A percentile compares a stretch with the other conserved stretches of the same genome.
Evolutionary conservation across 2,888 invertebrate species (phyloP).

Genomic region (Tachina grossa): DNA sequence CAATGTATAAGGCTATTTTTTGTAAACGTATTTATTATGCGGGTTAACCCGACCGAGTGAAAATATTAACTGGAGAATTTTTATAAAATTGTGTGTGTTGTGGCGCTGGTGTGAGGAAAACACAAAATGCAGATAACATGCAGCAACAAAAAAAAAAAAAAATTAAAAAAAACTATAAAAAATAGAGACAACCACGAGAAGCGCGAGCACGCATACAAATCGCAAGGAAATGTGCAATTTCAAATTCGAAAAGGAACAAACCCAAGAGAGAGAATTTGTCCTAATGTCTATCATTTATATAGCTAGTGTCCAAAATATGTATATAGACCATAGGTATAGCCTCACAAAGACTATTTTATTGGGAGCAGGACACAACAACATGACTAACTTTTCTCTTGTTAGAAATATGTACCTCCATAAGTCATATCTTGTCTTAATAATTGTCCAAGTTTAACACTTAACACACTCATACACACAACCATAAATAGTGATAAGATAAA

Average conservation of each 20-base stretch:
- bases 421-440: slow-evolving; percentile 61
- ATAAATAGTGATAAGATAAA: slow-evolving; percentile 73
- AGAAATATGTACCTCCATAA: slow-evolving; percentile 27
- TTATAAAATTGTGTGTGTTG: slow-evolving; percentile 57
- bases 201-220: slow-evolving; percentile 56
- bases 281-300: slow-evolving; percentile 29
- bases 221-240: slow-evolving; percentile 64
- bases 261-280: slow-evolving; percentile 49
- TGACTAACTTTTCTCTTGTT: slow-evolving; percentile 45
- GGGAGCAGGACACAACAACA: slow-evolving; percentile 24
- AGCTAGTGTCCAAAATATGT: slow-evolving; percentile 21
- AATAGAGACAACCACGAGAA: slow-evolving; percentile 59
- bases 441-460: slow-evolving; percentile 44
- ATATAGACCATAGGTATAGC: slow-evolving; percentile 12
- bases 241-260: slow-evolving; percentile 44
- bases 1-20: neutral
- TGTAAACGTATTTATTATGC: slow-evolving; percentile 53
- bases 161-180: slow-evolving; percentile 38
- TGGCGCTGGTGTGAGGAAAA: slow-evolving; percentile 68
- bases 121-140: slow-evolving; percentile 73
- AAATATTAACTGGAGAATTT: slow-evolving; percentile 68
- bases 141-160: slow-evolving; percentile 57
- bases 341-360: slow-evolving; percentile 40
- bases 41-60: slow-evolving; percentile 68
- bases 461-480: slow-evolving; percentile 11